Evolutionary conservation across 2,888 invertebrate species (phyloP).

Genomic region (Caenorhabditis wallacei): DNA sequence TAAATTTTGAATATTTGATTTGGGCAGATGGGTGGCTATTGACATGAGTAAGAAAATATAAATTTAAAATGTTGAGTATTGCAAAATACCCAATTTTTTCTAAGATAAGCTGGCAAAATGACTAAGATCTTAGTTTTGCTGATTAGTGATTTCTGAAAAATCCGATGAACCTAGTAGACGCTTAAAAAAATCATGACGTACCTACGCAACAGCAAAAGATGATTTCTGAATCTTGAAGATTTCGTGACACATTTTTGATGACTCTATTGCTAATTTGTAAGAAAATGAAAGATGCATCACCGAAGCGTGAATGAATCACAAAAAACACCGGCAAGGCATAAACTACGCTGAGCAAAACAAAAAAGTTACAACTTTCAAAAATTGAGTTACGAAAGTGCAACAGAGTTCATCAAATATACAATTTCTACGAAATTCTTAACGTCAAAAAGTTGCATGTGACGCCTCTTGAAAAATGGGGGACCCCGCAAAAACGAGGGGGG

Average conservation of each 20-base stretch:
- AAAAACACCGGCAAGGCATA: neutral
- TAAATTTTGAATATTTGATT: slow-evolving; percentile 48
- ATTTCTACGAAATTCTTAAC: slow-evolving; percentile 6
- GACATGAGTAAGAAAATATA: neutral
- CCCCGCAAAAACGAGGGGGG: slow-evolving; percentile 6
- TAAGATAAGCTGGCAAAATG: neutral
- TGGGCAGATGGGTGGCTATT: neutral
- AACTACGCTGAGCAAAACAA: neutral
- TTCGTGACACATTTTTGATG: slow-evolving; percentile 11
- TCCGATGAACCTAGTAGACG: neutral
- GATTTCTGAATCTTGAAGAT: slow-evolving; percentile 18
- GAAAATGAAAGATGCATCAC: slow-evolving; percentile 13
- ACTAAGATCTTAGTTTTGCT: neutral
- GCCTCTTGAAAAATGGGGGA: slow-evolving; percentile 8
- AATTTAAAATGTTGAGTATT: no score
- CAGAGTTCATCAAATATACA: slow-evolving; percentile 24
- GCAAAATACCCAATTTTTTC: no score
- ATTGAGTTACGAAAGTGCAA: neutral
- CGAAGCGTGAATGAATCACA: neutral
- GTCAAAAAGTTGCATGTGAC: slow-evolving; percentile 57
- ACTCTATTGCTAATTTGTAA: slow-evolving; percentile 22
- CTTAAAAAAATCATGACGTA: neutral
- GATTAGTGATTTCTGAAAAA: neutral
- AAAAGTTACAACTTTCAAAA: slow-evolving; percentile 3
- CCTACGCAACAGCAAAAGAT: neutral